Evolutionary conservation across 2,888 invertebrate species (phyloP).

Genomic region (Calameuta idolon): DNA sequence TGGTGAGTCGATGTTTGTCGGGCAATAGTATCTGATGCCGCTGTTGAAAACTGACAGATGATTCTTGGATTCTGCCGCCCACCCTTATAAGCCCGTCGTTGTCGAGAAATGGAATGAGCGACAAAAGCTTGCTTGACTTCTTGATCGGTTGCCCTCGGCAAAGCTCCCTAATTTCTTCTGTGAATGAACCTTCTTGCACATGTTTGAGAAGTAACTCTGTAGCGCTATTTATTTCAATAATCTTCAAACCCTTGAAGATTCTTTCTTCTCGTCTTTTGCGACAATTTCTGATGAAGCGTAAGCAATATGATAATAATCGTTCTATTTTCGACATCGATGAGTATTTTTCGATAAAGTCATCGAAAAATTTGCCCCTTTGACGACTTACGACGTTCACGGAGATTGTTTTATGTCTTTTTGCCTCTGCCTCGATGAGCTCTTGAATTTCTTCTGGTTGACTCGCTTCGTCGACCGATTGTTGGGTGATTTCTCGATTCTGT

Average conservation of each 20-base stretch:
- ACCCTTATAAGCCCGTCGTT: too few species aligned
- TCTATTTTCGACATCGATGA: not conserved
- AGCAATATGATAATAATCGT: not conserved
- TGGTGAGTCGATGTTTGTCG: conserved; percentile 1
- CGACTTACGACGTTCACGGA: conserved; percentile 10
- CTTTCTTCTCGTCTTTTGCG: not conserved
- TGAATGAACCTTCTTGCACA: too few species aligned
- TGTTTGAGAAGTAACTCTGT: not conserved
- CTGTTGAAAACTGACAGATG: not conserved
- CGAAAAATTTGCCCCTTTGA: conserved; percentile 7
- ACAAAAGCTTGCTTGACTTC: too few species aligned
- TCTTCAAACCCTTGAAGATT: not conserved
- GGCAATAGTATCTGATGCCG: not conserved
- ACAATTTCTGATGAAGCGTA: not conserved
- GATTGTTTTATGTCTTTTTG: not conserved
- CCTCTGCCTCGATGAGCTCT: not conserved
- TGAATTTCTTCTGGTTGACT: conserved; percentile 7
- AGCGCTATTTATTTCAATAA: not conserved
- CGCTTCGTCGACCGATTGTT: not conserved
- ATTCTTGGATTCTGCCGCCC: too few species aligned
- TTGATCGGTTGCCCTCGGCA: too few species aligned
- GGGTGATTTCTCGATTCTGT: not conserved
- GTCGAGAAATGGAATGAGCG: too few species aligned
- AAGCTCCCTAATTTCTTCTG: too few species aligned
- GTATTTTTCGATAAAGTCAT: not conserved